A percentile compares a stretch with the other conserved stretches of the same genome.
Evolutionary conservation across 1,140 invertebrate species (phyloP).

Genomic region (Polypedilum vanderplanki): DNA sequence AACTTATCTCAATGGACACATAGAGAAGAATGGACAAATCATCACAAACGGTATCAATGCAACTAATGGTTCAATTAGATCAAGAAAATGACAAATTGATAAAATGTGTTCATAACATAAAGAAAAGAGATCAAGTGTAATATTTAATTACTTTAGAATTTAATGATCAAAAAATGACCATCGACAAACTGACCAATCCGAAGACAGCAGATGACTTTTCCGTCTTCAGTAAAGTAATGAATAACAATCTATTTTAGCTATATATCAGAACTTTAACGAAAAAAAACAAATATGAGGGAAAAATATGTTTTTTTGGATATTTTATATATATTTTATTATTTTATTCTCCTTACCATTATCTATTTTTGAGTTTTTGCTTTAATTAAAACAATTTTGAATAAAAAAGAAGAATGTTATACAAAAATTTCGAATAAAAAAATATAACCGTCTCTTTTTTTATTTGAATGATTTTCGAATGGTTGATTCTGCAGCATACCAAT

Average conservation of each 20-base stretch:
- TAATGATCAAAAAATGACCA: not conserved
- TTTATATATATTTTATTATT: constrained; percentile 10
- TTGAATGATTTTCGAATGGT: too few species aligned
- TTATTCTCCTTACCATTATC: not conserved
- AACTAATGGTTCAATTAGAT: not conserved
- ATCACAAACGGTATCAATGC: not conserved
- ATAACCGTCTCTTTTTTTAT: too few species aligned
- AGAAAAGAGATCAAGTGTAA: not conserved
- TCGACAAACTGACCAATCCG: not conserved
- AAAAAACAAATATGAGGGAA: not conserved
- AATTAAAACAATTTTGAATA: not conserved
- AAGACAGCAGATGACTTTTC: not conserved
- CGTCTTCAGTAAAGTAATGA: not conserved
- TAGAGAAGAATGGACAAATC: not conserved
- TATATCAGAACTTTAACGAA: not conserved
- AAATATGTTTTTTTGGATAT: constrained; percentile 7
- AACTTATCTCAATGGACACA: not conserved
- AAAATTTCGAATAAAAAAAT: not conserved
- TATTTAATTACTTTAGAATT: constrained; percentile 13
- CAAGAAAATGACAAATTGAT: constrained; percentile 6
- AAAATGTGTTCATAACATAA: constrained; percentile 2
- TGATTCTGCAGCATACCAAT: too few species aligned
- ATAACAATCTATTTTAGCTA: not conserved
- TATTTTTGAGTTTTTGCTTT: constrained; percentile 2
- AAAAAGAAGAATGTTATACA: not conserved